These are phyloP conservation scores for Ophion costatus DNA, from an alignment of 2,888 invertebrate species.

Conservation along the genomic window DNA sequence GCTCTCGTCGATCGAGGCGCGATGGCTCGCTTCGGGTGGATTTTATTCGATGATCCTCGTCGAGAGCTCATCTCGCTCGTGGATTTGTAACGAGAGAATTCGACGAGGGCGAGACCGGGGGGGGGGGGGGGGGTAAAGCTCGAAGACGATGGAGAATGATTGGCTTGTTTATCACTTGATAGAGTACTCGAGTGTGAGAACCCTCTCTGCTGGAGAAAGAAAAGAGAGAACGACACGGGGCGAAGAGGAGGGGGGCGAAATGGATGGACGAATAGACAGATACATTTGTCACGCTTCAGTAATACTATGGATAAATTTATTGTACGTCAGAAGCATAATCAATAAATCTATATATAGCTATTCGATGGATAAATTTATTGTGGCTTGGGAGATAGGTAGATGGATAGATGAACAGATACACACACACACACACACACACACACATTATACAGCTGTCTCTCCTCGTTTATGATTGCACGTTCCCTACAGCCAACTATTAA, in stretches of 20 bases:
- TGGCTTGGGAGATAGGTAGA: background rate
- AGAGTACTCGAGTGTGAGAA: constrained; percentile 61
- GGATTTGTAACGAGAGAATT: constrained; percentile 21
- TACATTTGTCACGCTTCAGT: background rate
- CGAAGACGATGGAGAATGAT: constrained; percentile 7
- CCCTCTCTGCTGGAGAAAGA: constrained; percentile 25
- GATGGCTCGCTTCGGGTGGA: constrained; percentile 38
- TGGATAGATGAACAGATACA: no score
- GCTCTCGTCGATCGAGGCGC: constrained; percentile 18
- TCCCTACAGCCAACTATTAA: no score
- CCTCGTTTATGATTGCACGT: background rate
- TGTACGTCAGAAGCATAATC: background rate
- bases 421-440: no score
- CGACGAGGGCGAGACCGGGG: background rate
- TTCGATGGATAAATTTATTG: background rate
- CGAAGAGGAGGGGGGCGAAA: background rate
- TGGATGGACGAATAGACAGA: background rate
- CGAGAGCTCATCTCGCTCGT: constrained; percentile 23
- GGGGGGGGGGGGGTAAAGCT: background rate
- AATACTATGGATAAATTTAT: background rate
- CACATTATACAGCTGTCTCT: background rate
- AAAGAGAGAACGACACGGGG: background rate
- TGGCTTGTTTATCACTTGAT: constrained; percentile 38
- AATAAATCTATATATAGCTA: background rate
- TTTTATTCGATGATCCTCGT: constrained; percentile 34